Conservation (phyloP, 2,797 vertebrate species). For the Poecilia picta region DNA sequence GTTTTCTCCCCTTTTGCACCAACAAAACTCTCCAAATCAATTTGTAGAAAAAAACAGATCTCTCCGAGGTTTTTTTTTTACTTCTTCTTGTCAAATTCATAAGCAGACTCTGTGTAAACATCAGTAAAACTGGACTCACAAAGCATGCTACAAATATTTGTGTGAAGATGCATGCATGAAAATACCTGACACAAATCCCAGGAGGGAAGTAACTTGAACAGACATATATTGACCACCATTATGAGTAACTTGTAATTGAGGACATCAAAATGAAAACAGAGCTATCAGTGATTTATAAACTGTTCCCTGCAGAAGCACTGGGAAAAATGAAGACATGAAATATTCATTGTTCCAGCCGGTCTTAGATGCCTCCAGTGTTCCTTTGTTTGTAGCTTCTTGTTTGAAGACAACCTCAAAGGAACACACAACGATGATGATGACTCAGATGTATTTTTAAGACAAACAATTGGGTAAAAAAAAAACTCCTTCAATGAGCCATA, state of each 20-base stretch:
- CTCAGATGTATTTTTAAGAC: constrained; percentile 15
- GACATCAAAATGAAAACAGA: constrained; percentile 30
- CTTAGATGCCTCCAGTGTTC: constrained; percentile 11
- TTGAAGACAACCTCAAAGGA: constrained; percentile 15
- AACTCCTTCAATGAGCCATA: constrained; percentile 33
- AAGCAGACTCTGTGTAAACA: neutral
- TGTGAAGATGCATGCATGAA: neutral
- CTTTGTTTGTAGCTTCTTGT: constrained; percentile 6
- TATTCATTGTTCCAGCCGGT: constrained; percentile 39
- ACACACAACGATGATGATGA: constrained; percentile 19
- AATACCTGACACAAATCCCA: neutral
- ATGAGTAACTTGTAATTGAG: constrained; percentile 22
- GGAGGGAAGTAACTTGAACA: constrained; percentile 50
- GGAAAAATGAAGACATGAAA: constrained; percentile 62
- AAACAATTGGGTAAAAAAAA: constrained; percentile 33
- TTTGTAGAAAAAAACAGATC: neutral
- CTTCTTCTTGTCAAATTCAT: neutral
- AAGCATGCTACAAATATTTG: neutral
- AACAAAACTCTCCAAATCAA: neutral
- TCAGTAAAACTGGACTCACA: neutral
- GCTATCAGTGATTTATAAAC: constrained; percentile 52
- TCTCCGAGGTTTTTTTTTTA: neutral
- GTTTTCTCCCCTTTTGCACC: neutral
- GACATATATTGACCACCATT: constrained; percentile 13
- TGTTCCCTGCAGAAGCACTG: constrained; percentile 43